Percentiles rank a stretch among this genome's conserved stretches.
Evolutionary conservation across 2,113 vertebrate species (phyloP).

Genomic region (Cathartes aura): DNA sequence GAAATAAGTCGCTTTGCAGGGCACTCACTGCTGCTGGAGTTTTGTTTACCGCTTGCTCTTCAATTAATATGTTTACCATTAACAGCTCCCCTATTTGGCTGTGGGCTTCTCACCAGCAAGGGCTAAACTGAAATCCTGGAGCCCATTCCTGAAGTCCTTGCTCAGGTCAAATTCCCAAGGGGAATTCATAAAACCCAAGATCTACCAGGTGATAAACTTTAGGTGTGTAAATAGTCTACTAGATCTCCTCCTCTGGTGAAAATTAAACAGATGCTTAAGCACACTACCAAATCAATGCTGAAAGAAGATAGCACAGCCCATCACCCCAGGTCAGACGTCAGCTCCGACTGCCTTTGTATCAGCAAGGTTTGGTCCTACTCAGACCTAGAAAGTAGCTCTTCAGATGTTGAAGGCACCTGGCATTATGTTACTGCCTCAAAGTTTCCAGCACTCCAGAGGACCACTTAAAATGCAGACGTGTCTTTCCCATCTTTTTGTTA

Average conservation of each 20-base stretch:
- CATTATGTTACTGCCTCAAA: not conserved
- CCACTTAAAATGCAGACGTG: not conserved
- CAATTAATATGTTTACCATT: conserved; percentile 43
- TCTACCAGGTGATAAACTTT: conserved; percentile 19
- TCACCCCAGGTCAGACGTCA: not conserved
- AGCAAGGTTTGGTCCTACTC: not conserved
- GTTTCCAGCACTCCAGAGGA: not conserved
- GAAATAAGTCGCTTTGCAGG: not conserved
- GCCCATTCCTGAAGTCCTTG: not conserved
- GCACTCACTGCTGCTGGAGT: not conserved
- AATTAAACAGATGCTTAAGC: conserved; percentile 30
- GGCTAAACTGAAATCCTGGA: not conserved
- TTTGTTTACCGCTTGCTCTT: not conserved
- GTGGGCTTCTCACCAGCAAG: not conserved
- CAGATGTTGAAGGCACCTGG: not conserved
- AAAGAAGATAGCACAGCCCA: not conserved
- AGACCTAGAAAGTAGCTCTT: not conserved
- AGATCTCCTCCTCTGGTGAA: not conserved
- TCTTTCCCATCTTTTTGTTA: not conserved
- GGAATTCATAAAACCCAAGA: not conserved
- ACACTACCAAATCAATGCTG: not conserved
- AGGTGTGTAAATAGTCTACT: conserved; percentile 8
- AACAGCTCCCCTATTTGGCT: not conserved
- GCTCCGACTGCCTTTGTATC: not conserved
- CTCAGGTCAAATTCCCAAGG: conserved; percentile 32